phyloP scores from a whole-genome alignment of 53 echinoderm and acorn worm species.

The Echinometra lucunter region DNA sequence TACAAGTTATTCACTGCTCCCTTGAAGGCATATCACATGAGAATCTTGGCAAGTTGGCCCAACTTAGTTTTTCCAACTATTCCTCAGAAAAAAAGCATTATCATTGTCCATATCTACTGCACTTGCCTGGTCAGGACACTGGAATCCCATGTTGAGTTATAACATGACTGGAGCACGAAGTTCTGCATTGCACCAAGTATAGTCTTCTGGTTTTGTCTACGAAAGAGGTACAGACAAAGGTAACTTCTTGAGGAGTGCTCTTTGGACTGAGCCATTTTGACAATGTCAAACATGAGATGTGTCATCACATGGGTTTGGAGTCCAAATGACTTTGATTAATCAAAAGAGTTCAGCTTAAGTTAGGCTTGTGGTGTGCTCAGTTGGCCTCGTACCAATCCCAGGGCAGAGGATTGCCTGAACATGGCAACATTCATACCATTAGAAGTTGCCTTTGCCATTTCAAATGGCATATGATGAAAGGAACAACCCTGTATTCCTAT shows the following conservation, averaged over 20 bases:
- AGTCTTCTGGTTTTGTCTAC: background rate
- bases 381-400: background rate
- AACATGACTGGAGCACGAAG: background rate
- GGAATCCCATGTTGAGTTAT: background rate
- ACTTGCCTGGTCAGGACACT: background rate
- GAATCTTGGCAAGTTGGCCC: background rate
- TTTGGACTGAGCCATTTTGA: constrained; percentile 3
- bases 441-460: background rate
- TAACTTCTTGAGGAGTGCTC: background rate
- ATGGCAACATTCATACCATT: background rate
- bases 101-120: background rate
- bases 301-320: background rate
- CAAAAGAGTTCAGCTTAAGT: constrained; percentile 2
- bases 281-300: background rate
- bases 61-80: background rate
- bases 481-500: background rate
- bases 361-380: background rate
- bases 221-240: background rate
- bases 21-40: background rate
- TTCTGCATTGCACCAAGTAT: background rate
- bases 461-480: background rate
- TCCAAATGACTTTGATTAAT: background rate
- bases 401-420: background rate
- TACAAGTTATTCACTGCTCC: background rate
- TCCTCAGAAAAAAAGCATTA: background rate